Base-by-base conservation (phyloP, 2,888 invertebrate species). In the Sinopyrophorus schimmeli region DNA sequence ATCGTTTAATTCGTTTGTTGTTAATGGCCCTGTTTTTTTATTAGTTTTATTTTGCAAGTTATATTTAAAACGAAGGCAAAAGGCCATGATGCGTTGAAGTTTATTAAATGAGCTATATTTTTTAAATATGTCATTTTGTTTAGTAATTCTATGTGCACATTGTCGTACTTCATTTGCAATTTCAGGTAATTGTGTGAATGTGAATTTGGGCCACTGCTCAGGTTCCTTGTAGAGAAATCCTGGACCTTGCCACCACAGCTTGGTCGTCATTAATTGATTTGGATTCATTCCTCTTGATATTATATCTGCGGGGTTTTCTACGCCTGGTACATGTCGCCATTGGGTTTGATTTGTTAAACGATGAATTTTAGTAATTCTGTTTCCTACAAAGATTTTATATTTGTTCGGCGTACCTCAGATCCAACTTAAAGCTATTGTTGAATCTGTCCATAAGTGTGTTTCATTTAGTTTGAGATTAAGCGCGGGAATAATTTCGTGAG, bases 231-330 rank as follows among this genome's bases (percentile, higher is more conserved):
- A n/a, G n/a, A n/a, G n/a, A n/a, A n/a, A n/a, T n/a, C n/a, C 5
- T 15, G 50, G 53, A 1, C 53, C 52, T 11, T 53, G 18, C 48
- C 57, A 55, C 55, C 55, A 57, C 12, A 54, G 11, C 2, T 11
- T 12, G n/a, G 6, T 12, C 6, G 18, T 5, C 14, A 9, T 5
- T 5, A 60, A 23, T 5, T 43, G n/a, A 1, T 16, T 31, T n/a
- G 55, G 30, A 3, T n/a, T 15, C 6, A 14, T 2, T 7, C 57
- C 57, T 32, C 54, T 20, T 7, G 57, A 55, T 3, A 58, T 5
- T 14, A 44, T 17, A 38, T 57, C 55, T 6, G 58, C 57, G 5
- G 57, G 59, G 18, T 60, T 59, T 4, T 52, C 27, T n/a, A 12
- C 3, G 5, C 51, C 37, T 3, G 11, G 18, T 11, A 60, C 44